phyloP scores from a whole-genome alignment of 2,797 vertebrate species.

The Huso huso region DNA sequence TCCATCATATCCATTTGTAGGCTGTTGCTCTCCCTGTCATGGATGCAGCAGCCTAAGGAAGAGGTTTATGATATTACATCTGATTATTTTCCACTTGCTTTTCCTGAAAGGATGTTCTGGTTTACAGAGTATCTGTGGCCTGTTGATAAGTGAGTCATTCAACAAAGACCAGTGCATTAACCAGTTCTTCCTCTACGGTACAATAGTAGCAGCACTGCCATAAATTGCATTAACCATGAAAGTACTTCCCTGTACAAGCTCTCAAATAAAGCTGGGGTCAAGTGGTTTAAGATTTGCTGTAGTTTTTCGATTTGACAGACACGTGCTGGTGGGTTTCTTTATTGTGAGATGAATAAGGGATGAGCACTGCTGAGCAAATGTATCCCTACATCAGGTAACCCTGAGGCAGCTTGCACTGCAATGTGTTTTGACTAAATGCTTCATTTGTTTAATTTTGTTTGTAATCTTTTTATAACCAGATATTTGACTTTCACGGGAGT shows the following conservation, averaged over 20 bases:
- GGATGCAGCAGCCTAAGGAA: neutral
- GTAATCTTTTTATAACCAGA: too few relatives aligned
- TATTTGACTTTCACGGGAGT: too few relatives aligned
- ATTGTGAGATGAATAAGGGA: neutral
- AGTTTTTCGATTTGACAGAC: neutral
- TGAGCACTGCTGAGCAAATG: neutral
- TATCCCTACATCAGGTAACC: too few relatives aligned
- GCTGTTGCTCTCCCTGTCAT: neutral
- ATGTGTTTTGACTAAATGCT: too few relatives aligned
- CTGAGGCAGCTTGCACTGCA: too few relatives aligned
- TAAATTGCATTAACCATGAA: constrained; percentile 5
- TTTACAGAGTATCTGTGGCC: constrained; percentile 17
- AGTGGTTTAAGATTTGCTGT: neutral
- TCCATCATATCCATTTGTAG: neutral
- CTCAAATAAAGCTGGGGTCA: constrained; percentile 1
- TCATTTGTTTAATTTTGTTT: too few relatives aligned
- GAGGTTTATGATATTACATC: constrained; percentile 3
- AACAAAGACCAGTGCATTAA: constrained; percentile 2
- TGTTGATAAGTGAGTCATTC: constrained; percentile 10
- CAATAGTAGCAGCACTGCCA: neutral
- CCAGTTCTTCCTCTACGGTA: constrained; percentile 5
- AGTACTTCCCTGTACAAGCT: neutral
- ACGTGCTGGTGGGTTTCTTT: neutral
- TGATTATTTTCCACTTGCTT: constrained; percentile 4
- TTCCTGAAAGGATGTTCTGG: constrained; percentile 8